A percentile compares a stretch with the other conserved stretches of the same genome.
phyloP scores from a whole-genome alignment of 2,797 vertebrate species.

The Rhinella marina region DNA sequence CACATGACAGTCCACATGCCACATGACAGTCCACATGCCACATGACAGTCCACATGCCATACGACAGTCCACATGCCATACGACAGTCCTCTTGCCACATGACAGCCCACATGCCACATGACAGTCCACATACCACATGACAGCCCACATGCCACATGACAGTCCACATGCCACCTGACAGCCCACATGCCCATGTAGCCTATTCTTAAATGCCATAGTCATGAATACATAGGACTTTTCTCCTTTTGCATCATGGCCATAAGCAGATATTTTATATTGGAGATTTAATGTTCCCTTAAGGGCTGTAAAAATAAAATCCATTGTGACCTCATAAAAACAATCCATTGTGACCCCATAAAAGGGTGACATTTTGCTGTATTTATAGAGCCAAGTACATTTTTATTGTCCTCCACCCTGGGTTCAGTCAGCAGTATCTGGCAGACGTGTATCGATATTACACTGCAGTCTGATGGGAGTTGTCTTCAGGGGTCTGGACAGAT shows the following conservation, averaged over 20 bases:
- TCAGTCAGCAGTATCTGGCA: not conserved
- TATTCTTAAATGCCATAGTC: not conserved
- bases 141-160: no score
- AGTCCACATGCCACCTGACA: no score
- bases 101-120: no score
- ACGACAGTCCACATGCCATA: no score
- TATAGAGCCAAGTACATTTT: not conserved
- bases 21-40: no score
- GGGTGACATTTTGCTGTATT: not conserved
- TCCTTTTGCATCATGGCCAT: not conserved
- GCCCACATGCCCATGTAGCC: not conserved
- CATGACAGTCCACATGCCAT: no score
- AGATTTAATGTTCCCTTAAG: not conserved
- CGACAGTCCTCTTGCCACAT: no score
- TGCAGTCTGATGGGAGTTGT: not conserved
- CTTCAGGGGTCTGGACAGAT: not conserved
- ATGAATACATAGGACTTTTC: no score
- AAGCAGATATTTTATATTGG: not conserved
- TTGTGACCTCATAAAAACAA: not conserved
- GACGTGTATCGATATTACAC: not conserved
- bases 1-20: no score
- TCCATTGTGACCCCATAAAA: no score
- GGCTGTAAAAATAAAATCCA: not conserved
- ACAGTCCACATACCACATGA: no score
- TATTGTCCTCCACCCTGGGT: not conserved